Percentiles rank a stretch among this genome's conserved stretches.
Evolutionary conservation across 2,888 invertebrate genomes (phyloP).

Genomic region (Pandemis corylana): DNA sequence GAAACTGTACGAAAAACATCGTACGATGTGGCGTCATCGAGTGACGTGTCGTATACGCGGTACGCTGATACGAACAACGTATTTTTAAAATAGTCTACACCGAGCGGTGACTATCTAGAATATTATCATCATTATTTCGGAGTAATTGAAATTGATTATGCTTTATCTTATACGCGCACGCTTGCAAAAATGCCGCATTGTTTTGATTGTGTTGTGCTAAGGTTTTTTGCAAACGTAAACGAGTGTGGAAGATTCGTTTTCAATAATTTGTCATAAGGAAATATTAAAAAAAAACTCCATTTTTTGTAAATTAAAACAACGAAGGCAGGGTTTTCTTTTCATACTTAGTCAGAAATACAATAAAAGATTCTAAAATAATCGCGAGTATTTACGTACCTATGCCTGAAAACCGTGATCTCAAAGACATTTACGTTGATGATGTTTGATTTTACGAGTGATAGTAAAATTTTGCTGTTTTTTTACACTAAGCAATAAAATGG

Average conservation of each 20-base stretch:
- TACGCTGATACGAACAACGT: slow-evolving; percentile 47
- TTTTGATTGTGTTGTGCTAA: neutral
- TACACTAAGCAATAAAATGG: neutral
- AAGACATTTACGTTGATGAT: neutral
- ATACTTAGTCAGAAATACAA: neutral
- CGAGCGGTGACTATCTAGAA: neutral
- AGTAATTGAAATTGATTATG: slow-evolving; percentile 13
- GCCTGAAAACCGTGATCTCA: neutral
- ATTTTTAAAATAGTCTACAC: slow-evolving; percentile 48
- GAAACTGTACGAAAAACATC: slow-evolving; percentile 63
- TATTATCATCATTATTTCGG: slow-evolving; percentile 4
- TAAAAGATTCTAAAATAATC: too few relatives aligned
- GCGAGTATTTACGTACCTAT: too few relatives aligned
- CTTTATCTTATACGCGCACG: neutral
- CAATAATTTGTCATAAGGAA: too few relatives aligned
- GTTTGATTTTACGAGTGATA: neutral
- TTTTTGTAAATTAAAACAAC: too few relatives aligned
- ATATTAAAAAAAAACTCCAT: too few relatives aligned
- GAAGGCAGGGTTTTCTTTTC: neutral
- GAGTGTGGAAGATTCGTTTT: neutral
- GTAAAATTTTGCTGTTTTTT: neutral
- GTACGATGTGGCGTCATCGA: slow-evolving; percentile 72
- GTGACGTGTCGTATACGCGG: slow-evolving; percentile 66
- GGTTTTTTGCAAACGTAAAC: neutral
- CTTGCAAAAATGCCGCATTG: neutral